Conservation (phyloP, 2,888 invertebrate genomes). For the Sturmia bella region DNA sequence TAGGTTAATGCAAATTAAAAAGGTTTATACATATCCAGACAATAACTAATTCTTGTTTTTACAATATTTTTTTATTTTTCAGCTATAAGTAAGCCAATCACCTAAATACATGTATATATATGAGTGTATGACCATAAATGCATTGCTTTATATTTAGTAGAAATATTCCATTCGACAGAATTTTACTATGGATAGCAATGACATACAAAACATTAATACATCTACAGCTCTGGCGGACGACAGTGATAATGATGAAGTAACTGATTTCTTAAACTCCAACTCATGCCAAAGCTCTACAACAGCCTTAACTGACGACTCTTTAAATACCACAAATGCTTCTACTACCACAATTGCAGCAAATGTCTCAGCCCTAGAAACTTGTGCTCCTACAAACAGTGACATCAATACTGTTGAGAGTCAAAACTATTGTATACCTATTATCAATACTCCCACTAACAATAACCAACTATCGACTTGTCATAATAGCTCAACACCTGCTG, state of each 20-base stretch:
- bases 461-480: constrained; percentile 40
- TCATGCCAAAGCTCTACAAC: constrained; percentile 69
- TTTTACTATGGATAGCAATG: constrained; percentile 74
- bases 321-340: background rate
- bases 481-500: background rate
- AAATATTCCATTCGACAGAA: background rate
- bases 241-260: constrained; percentile 81
- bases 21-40: too few species aligned
- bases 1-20: too few species aligned
- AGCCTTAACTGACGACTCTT: background rate
- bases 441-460: constrained; percentile 73
- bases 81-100: background rate
- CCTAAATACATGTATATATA: background rate
- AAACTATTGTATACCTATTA: constrained; percentile 79
- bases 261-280: constrained; percentile 81
- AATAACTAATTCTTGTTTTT: too few species aligned
- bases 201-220: constrained; percentile 52
- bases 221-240: constrained; percentile 77
- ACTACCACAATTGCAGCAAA: background rate
- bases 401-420: constrained; percentile 73
- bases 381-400: background rate
- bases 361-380: background rate
- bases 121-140: background rate
- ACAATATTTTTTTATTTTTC: background rate
- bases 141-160: background rate